phyloP scores from a whole-genome alignment of 2,797 vertebrate species.

The Sebastes flavidus region DNA sequence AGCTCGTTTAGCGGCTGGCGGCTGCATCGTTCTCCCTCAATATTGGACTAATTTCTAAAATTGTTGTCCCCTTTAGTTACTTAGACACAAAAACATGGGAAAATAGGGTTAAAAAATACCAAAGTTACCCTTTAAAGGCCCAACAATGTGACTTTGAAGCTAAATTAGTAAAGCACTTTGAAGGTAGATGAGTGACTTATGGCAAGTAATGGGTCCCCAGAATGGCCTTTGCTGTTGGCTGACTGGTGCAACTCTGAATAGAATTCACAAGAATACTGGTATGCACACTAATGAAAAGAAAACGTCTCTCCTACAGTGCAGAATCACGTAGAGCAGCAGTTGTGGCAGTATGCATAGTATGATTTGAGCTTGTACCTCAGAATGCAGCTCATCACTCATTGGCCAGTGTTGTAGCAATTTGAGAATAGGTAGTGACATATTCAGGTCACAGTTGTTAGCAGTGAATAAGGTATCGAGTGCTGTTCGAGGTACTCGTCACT shows the following conservation, averaged over 20 bases:
- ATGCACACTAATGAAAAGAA: constrained; percentile 35
- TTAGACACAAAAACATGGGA: too few relatives aligned
- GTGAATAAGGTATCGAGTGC: constrained; percentile 43
- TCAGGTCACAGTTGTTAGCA: constrained; percentile 66
- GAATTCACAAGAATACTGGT: background rate
- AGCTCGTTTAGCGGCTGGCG: too few relatives aligned
- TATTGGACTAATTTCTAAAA: too few relatives aligned
- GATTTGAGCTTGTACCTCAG: constrained; percentile 25
- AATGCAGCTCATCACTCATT: constrained; percentile 53
- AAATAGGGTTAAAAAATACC: too few relatives aligned
- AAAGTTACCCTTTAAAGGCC: background rate
- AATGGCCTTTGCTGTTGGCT: background rate
- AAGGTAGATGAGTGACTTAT: background rate
- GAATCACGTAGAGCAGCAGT: constrained; percentile 39
- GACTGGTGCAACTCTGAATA: background rate
- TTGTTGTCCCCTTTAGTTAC: too few relatives aligned
- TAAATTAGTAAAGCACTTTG: background rate
- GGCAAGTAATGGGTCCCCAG: constrained; percentile 1
- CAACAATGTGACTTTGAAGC: background rate
- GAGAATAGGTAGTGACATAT: constrained; percentile 63
- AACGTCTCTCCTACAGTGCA: constrained; percentile 5
- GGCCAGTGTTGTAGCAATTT: constrained; percentile 35
- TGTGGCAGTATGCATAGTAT: constrained; percentile 17
- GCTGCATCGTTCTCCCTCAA: too few relatives aligned
- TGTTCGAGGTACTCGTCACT: constrained; percentile 32